A percentile compares a stretch with the other conserved stretches of the same genome.
Evolutionary conservation across 2,113 vertebrate species (phyloP).

Genomic region (Poeciliopsis prolifica): DNA sequence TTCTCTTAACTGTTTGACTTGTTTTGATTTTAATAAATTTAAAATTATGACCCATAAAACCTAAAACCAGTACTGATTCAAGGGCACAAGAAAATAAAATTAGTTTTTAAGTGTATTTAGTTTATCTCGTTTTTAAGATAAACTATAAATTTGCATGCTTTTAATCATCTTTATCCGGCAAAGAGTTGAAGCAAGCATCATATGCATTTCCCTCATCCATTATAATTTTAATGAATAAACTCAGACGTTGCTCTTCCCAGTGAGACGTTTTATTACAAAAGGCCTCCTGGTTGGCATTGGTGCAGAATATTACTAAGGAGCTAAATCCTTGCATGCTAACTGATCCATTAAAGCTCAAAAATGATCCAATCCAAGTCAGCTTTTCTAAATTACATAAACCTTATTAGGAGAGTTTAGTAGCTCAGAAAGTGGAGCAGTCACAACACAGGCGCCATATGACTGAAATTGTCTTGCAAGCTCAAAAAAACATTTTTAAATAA

Average conservation of each 20-base stretch:
- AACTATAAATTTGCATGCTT: too few species aligned
- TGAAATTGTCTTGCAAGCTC: constrained; percentile 29
- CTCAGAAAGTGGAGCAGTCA: constrained; percentile 63
- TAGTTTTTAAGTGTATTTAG: too few species aligned
- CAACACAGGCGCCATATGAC: constrained; percentile 60
- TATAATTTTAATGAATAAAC: neutral
- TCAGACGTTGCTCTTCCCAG: neutral
- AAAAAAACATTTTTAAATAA: constrained; percentile 2
- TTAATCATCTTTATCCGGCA: too few species aligned
- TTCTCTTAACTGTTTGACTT: too few species aligned
- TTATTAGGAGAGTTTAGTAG: constrained; percentile 70
- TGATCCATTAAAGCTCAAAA: constrained; percentile 72
- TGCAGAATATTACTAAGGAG: constrained; percentile 39
- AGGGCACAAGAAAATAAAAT: too few species aligned
- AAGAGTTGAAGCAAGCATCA: too few species aligned
- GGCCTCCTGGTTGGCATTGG: constrained; percentile 19
- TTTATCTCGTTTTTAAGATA: too few species aligned
- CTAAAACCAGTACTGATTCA: too few species aligned
- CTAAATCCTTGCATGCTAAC: constrained; percentile 74
- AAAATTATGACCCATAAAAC: too few species aligned
- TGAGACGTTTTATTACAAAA: constrained; percentile 16
- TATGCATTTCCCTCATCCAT: too few species aligned
- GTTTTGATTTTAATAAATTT: too few species aligned
- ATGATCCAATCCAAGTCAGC: constrained; percentile 60
- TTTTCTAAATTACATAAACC: constrained; percentile 75